Evolutionary conservation across 2,888 invertebrate species (phyloP).

Genomic region (Oligia strigilis): DNA sequence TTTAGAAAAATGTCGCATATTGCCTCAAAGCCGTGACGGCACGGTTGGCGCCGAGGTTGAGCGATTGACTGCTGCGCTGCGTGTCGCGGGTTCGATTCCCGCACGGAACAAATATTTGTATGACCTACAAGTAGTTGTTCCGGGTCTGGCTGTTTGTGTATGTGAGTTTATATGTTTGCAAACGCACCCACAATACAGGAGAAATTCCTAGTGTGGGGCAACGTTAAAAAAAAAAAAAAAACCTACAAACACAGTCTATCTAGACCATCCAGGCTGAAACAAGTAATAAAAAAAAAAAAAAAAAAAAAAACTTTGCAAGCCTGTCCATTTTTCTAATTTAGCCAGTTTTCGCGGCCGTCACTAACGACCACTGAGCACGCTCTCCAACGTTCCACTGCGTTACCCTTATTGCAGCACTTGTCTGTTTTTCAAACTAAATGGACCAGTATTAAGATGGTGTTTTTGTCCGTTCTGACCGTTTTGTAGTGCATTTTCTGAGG

Average conservation of each 20-base stretch:
- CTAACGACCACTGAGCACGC: conserved; percentile 48
- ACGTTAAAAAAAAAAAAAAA: too few species aligned
- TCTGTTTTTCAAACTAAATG: conserved; percentile 45
- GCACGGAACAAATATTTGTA: too few species aligned
- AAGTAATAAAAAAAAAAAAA: too few species aligned
- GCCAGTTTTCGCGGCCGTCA: conserved; percentile 14
- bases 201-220: too few species aligned
- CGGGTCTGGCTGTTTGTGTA: too few species aligned
- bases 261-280: background rate
- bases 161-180: too few species aligned
- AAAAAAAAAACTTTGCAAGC: conserved; percentile 15
- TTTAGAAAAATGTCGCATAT: background rate
- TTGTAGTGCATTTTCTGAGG: conserved; percentile 7
- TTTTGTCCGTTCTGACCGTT: conserved; percentile 14
- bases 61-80: too few species aligned
- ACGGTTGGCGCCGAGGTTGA: too few species aligned
- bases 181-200: too few species aligned
- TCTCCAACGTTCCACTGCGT: conserved; percentile 27
- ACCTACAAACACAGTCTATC: background rate
- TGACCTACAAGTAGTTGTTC: too few species aligned
- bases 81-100: too few species aligned
- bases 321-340: conserved; percentile 32
- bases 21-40: background rate
- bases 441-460: conserved; percentile 20
- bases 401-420: conserved; percentile 41